phyloP scores from a whole-genome alignment of 2,113 vertebrate species.

The Eublepharis macularius region DNA sequence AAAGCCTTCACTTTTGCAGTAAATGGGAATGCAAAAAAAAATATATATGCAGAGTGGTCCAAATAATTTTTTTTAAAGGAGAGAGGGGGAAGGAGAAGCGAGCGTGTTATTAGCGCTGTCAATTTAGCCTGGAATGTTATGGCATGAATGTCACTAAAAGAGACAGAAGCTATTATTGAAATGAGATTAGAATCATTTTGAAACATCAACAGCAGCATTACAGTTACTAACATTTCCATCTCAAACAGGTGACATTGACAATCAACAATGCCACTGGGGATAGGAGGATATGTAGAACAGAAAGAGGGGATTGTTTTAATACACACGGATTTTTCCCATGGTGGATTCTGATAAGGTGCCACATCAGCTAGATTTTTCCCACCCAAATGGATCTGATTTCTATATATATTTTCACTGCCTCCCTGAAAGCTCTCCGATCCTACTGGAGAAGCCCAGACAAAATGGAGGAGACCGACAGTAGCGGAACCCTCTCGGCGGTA shows the following conservation, averaged over 20 bases:
- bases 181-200: conserved; percentile 76
- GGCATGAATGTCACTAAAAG: conserved; percentile 71
- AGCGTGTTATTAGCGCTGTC: conserved; percentile 75
- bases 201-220: conserved; percentile 78
- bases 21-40: background rate
- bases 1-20: background rate
- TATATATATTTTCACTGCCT: conserved; percentile 24
- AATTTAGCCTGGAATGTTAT: conserved; percentile 73
- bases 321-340: conserved; percentile 62
- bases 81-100: conserved; percentile 34
- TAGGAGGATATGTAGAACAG: conserved; percentile 48
- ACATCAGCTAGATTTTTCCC: conserved; percentile 64
- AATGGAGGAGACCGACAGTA: background rate
- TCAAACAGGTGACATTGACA: conserved; percentile 71
- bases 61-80: conserved; percentile 44
- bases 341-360: conserved; percentile 69
- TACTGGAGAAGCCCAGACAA: conserved; percentile 1
- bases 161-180: conserved; percentile 82
- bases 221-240: conserved; percentile 71
- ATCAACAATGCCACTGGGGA: conserved; percentile 70
- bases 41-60: conserved; percentile 57
- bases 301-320: conserved; percentile 65
- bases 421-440: conserved; percentile 26
- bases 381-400: conserved; percentile 57
- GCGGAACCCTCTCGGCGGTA: conserved; percentile 38